These are phyloP conservation scores for Lepilemur septentrionalis DNA, from an alignment of 2,797 vertebrate genomes.

Conservation along the genomic window DNA sequence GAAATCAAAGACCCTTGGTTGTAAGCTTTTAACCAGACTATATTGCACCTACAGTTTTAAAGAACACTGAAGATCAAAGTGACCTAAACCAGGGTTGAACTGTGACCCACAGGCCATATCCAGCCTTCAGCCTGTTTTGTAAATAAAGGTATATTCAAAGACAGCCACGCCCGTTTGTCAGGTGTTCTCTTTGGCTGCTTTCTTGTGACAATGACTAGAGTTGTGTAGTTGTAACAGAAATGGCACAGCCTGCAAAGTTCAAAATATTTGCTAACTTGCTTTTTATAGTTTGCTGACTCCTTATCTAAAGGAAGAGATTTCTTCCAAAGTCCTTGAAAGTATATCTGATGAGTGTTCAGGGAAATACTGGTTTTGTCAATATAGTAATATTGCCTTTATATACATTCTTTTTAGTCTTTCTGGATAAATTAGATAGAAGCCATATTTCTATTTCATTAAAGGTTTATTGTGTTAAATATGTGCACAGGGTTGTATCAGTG, in stretches of 20 bases:
- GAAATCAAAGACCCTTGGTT: background rate
- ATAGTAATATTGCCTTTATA: background rate
- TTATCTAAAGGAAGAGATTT: conserved; percentile 10
- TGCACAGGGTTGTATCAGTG: background rate
- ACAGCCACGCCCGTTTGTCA: background rate
- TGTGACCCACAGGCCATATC: background rate
- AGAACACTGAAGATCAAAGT: background rate
- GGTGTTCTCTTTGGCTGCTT: background rate
- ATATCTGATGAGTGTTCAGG: background rate
- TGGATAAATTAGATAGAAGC: background rate
- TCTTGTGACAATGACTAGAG: background rate
- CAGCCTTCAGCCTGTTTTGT: background rate
- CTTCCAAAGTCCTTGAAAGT: background rate
- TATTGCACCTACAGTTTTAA: background rate
- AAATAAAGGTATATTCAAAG: background rate
- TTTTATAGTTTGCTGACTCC: background rate
- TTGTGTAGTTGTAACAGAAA: background rate
- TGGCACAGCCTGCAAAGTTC: background rate
- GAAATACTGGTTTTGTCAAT: background rate
- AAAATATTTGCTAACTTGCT: background rate
- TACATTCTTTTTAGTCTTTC: background rate
- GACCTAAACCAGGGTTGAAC: background rate
- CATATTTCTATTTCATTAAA: background rate
- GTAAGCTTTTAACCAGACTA: background rate
- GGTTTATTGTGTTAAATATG: background rate